phyloP scores from a whole-genome alignment of 2,113 vertebrate genomes.

The Scophthalmus maximus region DNA sequence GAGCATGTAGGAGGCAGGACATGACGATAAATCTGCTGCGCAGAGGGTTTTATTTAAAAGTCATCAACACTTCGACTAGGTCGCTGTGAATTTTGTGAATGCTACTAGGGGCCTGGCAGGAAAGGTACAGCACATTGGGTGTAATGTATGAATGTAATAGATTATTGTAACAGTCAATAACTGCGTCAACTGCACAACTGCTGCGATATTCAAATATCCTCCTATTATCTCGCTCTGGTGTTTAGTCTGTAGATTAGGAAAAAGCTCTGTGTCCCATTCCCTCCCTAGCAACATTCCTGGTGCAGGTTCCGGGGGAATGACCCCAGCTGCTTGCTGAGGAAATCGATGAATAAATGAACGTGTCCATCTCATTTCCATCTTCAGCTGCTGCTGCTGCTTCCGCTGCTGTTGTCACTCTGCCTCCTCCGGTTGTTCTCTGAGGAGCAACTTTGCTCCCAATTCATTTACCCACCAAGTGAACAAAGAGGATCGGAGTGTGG shows the following conservation, averaged over 20 bases:
- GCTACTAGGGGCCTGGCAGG: no score
- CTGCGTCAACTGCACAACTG: not conserved
- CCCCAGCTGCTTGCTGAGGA: conserved; percentile 50
- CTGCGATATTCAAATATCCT: not conserved
- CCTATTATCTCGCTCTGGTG: no score
- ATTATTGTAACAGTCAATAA: not conserved
- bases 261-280: not conserved
- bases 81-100: no score
- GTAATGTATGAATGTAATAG: no score
- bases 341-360: conserved; percentile 65
- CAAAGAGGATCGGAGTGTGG: conserved; percentile 3
- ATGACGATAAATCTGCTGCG: no score
- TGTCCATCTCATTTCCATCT: conserved; percentile 41
- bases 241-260: conserved; percentile 1
- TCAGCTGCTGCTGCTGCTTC: conserved; percentile 12
- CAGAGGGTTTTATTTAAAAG: no score
- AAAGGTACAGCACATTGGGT: no score
- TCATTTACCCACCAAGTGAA: conserved; percentile 50
- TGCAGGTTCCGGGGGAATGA: conserved; percentile 17
- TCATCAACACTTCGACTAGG: no score
- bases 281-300: not conserved
- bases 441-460: conserved; percentile 40
- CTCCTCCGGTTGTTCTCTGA: conserved; percentile 47
- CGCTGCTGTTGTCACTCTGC: conserved; percentile 10
- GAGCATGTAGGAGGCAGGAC: no score